Percentiles rank a stretch among this genome's conserved stretches.
Conservation (phyloP, 2,888 invertebrate species). For the Heteromurus nitidus region DNA sequence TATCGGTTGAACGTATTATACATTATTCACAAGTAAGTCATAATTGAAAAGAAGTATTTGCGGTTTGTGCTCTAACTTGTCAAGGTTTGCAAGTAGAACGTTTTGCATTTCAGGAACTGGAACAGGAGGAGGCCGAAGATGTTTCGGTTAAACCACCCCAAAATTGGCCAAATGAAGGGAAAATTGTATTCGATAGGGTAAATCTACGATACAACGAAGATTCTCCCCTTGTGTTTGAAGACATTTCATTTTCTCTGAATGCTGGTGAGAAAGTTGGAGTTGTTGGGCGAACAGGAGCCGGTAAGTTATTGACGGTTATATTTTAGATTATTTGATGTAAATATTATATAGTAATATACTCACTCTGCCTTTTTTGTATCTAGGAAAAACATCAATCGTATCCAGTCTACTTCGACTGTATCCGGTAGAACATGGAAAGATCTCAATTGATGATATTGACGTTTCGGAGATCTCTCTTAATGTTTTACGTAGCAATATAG, state of each 20-base stretch:
- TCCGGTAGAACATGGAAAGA: slow-evolving; percentile 73
- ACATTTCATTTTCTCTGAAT: slow-evolving; percentile 76
- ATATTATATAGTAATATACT: no score
- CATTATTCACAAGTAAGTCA: slow-evolving; percentile 76
- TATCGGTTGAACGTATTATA: slow-evolving; percentile 76
- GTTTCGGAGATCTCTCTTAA: slow-evolving; percentile 72
- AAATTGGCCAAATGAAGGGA: slow-evolving; percentile 76
- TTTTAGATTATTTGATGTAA: no score
- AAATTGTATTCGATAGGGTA: slow-evolving; percentile 75
- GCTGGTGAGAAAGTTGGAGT: slow-evolving; percentile 78
- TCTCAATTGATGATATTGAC: slow-evolving; percentile 74
- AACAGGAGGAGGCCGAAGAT: slow-evolving; percentile 51
- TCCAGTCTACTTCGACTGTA: slow-evolving; percentile 73
- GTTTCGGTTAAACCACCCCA: slow-evolving; percentile 74
- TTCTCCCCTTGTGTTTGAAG: slow-evolving; percentile 76
- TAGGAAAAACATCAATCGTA: slow-evolving; percentile 74
- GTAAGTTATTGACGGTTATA: slow-evolving; percentile 73
- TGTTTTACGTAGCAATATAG: slow-evolving; percentile 73
- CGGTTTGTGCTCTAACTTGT: background rate
- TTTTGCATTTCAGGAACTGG: slow-evolving; percentile 72
- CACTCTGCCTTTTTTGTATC: slow-evolving; percentile 1
- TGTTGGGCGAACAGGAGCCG: slow-evolving; percentile 79
- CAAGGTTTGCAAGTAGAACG: background rate
- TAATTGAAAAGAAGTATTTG: background rate
- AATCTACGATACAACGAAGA: slow-evolving; percentile 76